Evolutionary conservation across 1,140 invertebrate genomes (phyloP).

Genomic region (Drosophila busckii): DNA sequence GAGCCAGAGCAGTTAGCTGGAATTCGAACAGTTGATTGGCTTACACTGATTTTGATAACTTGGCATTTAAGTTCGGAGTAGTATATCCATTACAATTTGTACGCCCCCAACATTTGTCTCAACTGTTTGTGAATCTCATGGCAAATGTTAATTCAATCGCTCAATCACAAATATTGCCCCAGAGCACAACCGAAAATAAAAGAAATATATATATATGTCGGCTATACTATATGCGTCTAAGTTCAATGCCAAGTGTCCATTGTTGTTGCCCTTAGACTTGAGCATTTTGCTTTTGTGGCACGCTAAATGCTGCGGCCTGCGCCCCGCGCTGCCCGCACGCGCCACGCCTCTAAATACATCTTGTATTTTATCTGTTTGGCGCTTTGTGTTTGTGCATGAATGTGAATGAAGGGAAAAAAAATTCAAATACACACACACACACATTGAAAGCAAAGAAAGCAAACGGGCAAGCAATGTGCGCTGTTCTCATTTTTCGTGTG

Average conservation of each 20-base stretch:
- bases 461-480: constrained; percentile 29
- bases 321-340: not conserved
- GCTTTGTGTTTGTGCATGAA: constrained; percentile 37
- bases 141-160: constrained; percentile 76
- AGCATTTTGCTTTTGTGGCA: constrained; percentile 39
- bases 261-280: constrained; percentile 33
- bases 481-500: constrained; percentile 32
- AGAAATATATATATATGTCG: too few species aligned
- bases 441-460: constrained; percentile 20
- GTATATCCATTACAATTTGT: too few species aligned
- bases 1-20: too few species aligned
- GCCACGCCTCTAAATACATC: not conserved
- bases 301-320: constrained; percentile 7
- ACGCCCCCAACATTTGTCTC: too few species aligned
- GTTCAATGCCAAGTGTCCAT: constrained; percentile 67
- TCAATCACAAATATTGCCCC: constrained; percentile 50
- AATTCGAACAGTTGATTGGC: too few species aligned
- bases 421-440: too few species aligned
- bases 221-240: constrained; percentile 51
- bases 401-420: constrained; percentile 28
- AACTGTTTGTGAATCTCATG: too few species aligned
- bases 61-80: too few species aligned
- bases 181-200: constrained; percentile 44
- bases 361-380: constrained; percentile 63
- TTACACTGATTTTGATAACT: too few species aligned